Conservation (phyloP, 2,888 invertebrate genomes). For the Desoria tigrina region DNA sequence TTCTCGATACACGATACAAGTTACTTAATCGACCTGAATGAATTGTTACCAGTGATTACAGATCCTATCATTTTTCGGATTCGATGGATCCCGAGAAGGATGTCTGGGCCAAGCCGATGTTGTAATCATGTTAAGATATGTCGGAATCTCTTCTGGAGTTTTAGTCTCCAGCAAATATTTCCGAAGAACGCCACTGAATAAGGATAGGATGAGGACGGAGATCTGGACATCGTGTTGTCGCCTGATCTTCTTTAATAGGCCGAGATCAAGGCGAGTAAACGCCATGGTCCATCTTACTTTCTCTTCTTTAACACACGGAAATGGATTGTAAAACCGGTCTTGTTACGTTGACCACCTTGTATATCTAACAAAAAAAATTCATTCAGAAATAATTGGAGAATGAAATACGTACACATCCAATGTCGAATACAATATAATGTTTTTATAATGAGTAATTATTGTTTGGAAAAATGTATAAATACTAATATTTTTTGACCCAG, state of each 20-base stretch:
- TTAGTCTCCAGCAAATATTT: conserved; percentile 18
- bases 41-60: conserved; percentile 38
- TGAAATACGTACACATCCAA: no score
- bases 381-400: no score
- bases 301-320: conserved; percentile 4
- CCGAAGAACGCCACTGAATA: conserved; percentile 22
- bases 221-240: conserved; percentile 25
- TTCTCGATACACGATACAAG: neutral
- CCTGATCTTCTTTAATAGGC: conserved; percentile 18
- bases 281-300: conserved; percentile 6
- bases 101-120: conserved; percentile 29
- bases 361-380: conserved; percentile 21
- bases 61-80: conserved; percentile 10
- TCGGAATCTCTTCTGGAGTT: neutral
- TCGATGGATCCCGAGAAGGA: conserved; percentile 16
- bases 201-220: conserved; percentile 16
- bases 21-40: neutral
- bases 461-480: conserved; percentile 19
- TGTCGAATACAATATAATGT: no score
- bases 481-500: neutral
- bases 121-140: conserved; percentile 3
- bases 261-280: conserved; percentile 23
- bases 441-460: no score
- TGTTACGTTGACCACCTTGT: neutral
- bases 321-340: conserved; percentile 11